Base-by-base conservation (phyloP, 2,113 vertebrate species). In the Mystacornis crossleyi region DNA sequence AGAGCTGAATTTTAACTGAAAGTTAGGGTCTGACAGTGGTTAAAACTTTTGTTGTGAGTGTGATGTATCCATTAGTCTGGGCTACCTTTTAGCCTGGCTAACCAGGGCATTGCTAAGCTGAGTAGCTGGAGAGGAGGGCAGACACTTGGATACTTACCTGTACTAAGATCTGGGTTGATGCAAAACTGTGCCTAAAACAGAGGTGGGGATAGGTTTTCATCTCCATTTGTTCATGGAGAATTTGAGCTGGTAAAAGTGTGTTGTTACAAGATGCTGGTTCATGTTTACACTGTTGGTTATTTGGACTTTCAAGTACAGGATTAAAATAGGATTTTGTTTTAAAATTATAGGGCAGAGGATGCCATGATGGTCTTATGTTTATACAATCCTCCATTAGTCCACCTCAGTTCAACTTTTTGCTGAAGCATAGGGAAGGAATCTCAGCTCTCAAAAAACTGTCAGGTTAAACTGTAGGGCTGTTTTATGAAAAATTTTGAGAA, bases 401-500 rank as follows among this genome's bases (percentile, higher is more conserved):
- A 43, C n/a, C 51, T 92, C 5, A 1, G 33, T 36, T 89, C 38
- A 60, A 5, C 18, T 64, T 50, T 73, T 81, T 92, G n/a, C 72
- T 86, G 89, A 94, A 74, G 40, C 31, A 26, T 5, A 47, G 36
- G 55, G 80, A 86, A 84, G 38, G 47, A 64, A 86, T 89, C 55
- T 90, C 34, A 54, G 75, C 67, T 80, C 67, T 75, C 45, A 85
- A 54, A 72, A 88, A 53, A 81, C 24, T 51, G 64, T 64, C 57
- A 38, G 43, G 38, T 90, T 86, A 83, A 92, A 60, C 23, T 21
- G 34, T 38, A 38, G 55, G 26, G 17, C 38, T 86, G 12, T 91
- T 94, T 78, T 71, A 57, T 81, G 60, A 26, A 89, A 71, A 90
- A 65, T 34, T 93, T 70, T 38, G 45, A 57, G 86, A 92, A 70